A percentile compares a stretch with the other conserved stretches of the same genome.
Evolutionary conservation across 2,113 vertebrate genomes (phyloP).

Genomic region (Rhabdornis inornatus): DNA sequence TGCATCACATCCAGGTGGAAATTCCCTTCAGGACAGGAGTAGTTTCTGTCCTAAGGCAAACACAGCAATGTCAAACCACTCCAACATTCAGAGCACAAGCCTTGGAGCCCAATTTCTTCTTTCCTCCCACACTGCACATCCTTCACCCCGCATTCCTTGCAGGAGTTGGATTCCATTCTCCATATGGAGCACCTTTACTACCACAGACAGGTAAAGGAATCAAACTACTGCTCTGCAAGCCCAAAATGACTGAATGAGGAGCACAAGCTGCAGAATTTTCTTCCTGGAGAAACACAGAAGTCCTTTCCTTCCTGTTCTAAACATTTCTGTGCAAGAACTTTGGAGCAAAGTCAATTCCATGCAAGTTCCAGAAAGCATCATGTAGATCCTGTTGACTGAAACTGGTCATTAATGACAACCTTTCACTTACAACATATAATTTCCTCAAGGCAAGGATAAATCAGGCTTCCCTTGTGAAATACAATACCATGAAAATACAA

Average conservation of each 20-base stretch:
- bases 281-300: not conserved
- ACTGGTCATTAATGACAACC: not conserved
- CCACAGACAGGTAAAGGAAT: not conserved
- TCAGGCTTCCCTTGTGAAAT: not conserved
- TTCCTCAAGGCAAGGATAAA: not conserved
- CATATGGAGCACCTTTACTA: not conserved
- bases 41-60: not conserved
- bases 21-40: not conserved
- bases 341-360: not conserved
- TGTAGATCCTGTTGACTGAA: not conserved
- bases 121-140: not conserved
- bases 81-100: not conserved
- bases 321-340: not conserved
- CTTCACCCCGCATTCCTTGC: not conserved
- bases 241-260: not conserved
- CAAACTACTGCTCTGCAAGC: not conserved
- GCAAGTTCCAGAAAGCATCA: not conserved
- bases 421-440: not conserved
- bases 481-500: not conserved
- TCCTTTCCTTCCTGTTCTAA: not conserved
- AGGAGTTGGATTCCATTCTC: not conserved
- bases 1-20: not conserved
- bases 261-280: not conserved
- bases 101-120: not conserved
- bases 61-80: not conserved